These are phyloP conservation scores for Gavialis gangeticus DNA, from an alignment of 2,113 vertebrate genomes.

Conservation along the genomic window DNA sequence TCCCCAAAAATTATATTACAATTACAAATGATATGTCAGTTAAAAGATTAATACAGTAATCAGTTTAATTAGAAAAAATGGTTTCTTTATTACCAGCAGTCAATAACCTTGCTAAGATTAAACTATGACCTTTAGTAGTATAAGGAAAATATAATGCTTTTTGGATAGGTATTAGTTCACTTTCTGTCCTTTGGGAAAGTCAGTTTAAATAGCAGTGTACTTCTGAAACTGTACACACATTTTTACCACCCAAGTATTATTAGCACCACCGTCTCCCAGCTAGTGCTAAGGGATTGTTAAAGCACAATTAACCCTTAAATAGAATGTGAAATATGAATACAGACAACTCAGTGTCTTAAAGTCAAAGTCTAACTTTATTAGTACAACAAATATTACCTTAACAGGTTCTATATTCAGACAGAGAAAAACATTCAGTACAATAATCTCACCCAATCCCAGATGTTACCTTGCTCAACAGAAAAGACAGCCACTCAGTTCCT, in stretches of 20 bases:
- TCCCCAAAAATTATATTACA: neutral
- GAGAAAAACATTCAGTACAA: too few relatives aligned
- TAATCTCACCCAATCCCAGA: too few relatives aligned
- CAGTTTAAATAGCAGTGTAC: neutral
- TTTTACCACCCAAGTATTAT: neutral
- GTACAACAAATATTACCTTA: too few relatives aligned
- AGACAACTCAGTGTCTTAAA: too few relatives aligned
- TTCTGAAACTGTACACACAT: neutral
- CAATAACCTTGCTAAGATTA: neutral
- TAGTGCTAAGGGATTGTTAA: too few relatives aligned
- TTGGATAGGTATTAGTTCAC: neutral
- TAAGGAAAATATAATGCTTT: neutral
- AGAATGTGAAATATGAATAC: too few relatives aligned
- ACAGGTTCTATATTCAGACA: too few relatives aligned
- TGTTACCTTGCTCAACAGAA: too few relatives aligned
- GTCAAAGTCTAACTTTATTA: too few relatives aligned
- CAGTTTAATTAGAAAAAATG: neutral
- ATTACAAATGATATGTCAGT: neutral
- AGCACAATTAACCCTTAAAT: too few relatives aligned
- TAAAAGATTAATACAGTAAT: neutral
- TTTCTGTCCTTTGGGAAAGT: neutral
- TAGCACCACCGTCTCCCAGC: neutral
- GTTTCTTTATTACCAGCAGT: neutral
- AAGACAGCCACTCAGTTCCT: too few relatives aligned
- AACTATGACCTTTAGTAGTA: neutral